Evolutionary conservation across 2,888 invertebrate genomes (phyloP).

Genomic region (Agonopterix subpropinquella): DNA sequence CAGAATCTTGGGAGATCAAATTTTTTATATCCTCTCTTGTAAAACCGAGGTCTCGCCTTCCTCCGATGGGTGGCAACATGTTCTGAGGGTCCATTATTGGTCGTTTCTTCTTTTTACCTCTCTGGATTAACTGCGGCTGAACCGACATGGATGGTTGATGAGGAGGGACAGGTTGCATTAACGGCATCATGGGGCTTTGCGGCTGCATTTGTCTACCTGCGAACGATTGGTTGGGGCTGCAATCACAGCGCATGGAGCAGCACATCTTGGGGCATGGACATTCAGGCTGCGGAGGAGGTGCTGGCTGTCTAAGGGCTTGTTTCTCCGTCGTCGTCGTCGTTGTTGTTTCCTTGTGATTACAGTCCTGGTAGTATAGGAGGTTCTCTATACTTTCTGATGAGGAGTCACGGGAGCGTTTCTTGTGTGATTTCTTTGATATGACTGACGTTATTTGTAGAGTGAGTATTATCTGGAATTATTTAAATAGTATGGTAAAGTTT

Average conservation of each 20-base stretch:
- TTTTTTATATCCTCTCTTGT: constrained; percentile 55
- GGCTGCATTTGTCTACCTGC: constrained; percentile 22
- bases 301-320: constrained; percentile 5
- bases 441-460: constrained; percentile 28
- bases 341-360: constrained; percentile 30
- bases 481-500: not conserved
- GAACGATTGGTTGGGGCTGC: constrained; percentile 15
- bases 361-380: constrained; percentile 57
- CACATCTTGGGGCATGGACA: constrained; percentile 54
- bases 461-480: constrained; percentile 38
- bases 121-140: constrained; percentile 16
- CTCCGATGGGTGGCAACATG: constrained; percentile 22
- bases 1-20: constrained; percentile 53
- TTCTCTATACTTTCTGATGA: constrained; percentile 63
- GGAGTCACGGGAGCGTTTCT: constrained; percentile 17
- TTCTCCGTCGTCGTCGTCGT: not conserved
- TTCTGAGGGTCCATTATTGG: constrained; percentile 7
- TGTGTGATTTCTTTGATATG: constrained; percentile 12
- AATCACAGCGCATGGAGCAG: constrained; percentile 53
- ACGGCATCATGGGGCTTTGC: not conserved
- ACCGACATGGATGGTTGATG: constrained; percentile 9
- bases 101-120: constrained; percentile 31
- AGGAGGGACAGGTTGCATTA: not conserved
- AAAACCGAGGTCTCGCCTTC: constrained; percentile 38
- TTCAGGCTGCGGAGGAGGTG: constrained; percentile 11